Percentiles rank a stretch among this genome's conserved stretches.
Conservation (phyloP, 2,113 vertebrate species). For the Eretmochelys imbricata region DNA sequence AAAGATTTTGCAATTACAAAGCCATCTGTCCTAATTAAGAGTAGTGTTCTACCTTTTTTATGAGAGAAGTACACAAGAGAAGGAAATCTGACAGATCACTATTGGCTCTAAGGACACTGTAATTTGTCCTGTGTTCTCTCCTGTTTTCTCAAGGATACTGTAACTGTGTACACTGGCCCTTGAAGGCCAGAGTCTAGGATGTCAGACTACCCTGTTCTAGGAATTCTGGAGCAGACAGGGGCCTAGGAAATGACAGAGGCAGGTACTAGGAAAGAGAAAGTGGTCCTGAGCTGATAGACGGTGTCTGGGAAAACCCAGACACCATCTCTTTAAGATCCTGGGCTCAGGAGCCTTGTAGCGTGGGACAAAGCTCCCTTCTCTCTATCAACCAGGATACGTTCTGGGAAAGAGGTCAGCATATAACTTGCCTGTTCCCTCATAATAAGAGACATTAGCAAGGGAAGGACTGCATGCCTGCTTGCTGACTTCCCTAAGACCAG, state of each 20-base stretch:
- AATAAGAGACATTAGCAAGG: neutral
- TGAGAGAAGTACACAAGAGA: neutral
- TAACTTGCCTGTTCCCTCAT: neutral
- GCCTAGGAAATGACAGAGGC: neutral
- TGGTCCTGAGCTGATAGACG: neutral
- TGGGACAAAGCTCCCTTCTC: neutral
- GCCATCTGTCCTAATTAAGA: neutral
- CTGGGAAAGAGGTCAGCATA: neutral
- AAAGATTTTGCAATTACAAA: neutral
- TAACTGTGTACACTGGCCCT: no score
- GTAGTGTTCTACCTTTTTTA: neutral
- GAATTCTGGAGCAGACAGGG: neutral
- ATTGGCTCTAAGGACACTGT: neutral
- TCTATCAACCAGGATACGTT: neutral
- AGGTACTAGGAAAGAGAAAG: neutral
- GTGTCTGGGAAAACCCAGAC: no score
- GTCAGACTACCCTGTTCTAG: neutral
- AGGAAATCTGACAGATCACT: neutral
- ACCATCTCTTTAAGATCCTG: no score
- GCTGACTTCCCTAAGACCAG: neutral
- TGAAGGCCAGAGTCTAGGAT: neutral
- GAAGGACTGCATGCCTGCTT: neutral
- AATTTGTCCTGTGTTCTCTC: neutral
- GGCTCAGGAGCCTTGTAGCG: neutral
- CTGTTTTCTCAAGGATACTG: neutral